Base-by-base conservation (phyloP, 2,113 vertebrate genomes). In the Coptodon bakossiorum region DNA sequence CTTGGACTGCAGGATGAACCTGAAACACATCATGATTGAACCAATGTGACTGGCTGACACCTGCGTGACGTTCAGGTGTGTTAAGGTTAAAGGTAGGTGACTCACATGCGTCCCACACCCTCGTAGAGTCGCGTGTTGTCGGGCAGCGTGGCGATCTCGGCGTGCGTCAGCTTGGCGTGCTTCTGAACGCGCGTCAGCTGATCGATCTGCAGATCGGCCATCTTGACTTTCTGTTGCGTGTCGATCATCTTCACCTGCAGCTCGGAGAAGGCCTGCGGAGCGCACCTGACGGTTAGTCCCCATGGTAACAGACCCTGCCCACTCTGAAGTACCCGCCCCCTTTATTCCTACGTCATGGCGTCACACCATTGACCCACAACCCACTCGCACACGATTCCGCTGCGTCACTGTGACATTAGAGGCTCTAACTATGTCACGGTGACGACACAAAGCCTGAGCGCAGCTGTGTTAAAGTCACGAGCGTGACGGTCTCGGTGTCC, bases 31-130 rank as follows among this genome's bases (percentile, higher is more conserved):
- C 27, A 31, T 17, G 27, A 31, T 17, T 61, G 8, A 61, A 17
- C 14, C 57, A 2, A 24, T 8, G 19, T 68, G 63, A 68, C 40
- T 68, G 36, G 63, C 36, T 40, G 19, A 68, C 36, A 40, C n/a
- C 19, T 68, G 63, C 11, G 11, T 22, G 6, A 19, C 31, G 31
- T 36, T 36, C 16, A 61, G 57, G 59, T n/a, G 9, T n/a, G 17
- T 36, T 63, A 19, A 63, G 59, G 17, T 66, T 66, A 11, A 0
- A 0, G 27, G 27, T 6, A 59, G 12, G 38, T 24, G 19, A 98
- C 98, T 97, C 95, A 99, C 98, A 99, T 99, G 91, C 98, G 97
- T 53, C 98, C 98, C 19, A 99, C 97, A 9, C 98, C 98, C 96
- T 99, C 98, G 78, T 98, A 99, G 96, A 99, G 98, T 84, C 97